Evolutionary conservation across 2,113 vertebrate species (phyloP).

Genomic region (Hucho hucho): DNA sequence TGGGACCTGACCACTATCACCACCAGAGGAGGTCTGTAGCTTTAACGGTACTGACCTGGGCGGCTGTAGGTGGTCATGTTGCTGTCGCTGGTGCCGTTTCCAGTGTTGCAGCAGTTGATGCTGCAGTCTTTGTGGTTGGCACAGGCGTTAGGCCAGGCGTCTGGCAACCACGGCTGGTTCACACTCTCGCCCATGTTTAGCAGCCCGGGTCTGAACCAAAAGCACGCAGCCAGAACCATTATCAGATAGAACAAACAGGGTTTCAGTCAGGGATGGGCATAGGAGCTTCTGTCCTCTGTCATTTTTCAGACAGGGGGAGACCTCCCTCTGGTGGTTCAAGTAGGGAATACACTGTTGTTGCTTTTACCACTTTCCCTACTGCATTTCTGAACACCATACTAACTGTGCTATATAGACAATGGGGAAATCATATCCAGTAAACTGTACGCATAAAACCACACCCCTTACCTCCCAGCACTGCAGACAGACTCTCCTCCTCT

Average conservation of each 20-base stretch:
- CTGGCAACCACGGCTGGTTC: conserved; percentile 88
- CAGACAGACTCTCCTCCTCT: conserved; percentile 90
- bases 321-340: conserved; percentile 54
- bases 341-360: conserved; percentile 12
- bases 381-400: background rate
- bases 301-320: conserved; percentile 38
- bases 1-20: too few species aligned
- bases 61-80: conserved; percentile 94
- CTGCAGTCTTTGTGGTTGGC: conserved; percentile 91
- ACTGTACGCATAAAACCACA: background rate
- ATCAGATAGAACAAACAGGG: conserved; percentile 48
- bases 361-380: background rate
- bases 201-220: conserved; percentile 82
- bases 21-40: too few species aligned
- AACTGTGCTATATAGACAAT: background rate
- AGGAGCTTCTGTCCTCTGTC: too few species aligned
- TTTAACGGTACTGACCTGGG: conserved; percentile 70
- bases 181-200: conserved; percentile 88
- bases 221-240: conserved; percentile 21
- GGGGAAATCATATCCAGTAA: background rate
- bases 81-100: conserved; percentile 89
- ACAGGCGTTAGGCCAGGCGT: conserved; percentile 91
- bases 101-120: conserved; percentile 91
- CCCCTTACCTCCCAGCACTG: conserved; percentile 86
- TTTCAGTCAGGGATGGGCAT: background rate